A percentile compares a stretch with the other conserved stretches of the same genome.
Conservation (phyloP, 2,113 vertebrate genomes). For the Athene noctua region DNA sequence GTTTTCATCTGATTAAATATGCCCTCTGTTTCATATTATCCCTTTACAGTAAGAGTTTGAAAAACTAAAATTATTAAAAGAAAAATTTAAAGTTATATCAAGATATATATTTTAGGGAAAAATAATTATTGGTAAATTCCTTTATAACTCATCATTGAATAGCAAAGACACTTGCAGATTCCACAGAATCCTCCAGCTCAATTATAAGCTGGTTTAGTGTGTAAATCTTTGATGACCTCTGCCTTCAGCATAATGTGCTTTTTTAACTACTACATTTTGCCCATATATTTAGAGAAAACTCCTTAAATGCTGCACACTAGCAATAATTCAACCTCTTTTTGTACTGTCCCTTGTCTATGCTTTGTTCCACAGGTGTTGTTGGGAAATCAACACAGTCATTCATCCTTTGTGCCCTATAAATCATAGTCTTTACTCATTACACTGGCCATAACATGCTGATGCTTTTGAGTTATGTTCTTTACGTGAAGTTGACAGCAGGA, state of each 20-base stretch:
- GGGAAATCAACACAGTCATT: not conserved
- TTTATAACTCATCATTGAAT: not conserved
- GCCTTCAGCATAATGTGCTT: not conserved
- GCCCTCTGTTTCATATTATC: not conserved
- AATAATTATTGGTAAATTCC: not conserved
- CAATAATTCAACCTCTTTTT: not conserved
- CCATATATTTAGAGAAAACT: not conserved
- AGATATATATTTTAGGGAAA: not conserved
- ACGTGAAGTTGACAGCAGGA: not conserved
- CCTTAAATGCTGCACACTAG: not conserved
- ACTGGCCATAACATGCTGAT: not conserved
- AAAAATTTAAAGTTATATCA: not conserved
- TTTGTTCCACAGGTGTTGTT: not conserved
- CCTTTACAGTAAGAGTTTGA: not conserved
- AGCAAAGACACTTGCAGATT: not conserved
- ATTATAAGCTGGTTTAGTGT: not conserved
- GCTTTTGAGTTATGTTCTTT: slow-evolving; percentile 11
- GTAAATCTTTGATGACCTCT: not conserved
- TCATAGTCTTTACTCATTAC: slow-evolving; percentile 3
- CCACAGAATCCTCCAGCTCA: not conserved
- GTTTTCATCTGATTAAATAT: not conserved
- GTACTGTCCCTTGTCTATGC: not conserved
- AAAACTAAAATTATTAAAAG: not conserved
- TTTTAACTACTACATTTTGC: not conserved
- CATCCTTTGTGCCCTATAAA: not conserved